Evolutionary conservation across 2,113 vertebrate genomes (phyloP).

Genomic region (Bubalus kerabau): DNA sequence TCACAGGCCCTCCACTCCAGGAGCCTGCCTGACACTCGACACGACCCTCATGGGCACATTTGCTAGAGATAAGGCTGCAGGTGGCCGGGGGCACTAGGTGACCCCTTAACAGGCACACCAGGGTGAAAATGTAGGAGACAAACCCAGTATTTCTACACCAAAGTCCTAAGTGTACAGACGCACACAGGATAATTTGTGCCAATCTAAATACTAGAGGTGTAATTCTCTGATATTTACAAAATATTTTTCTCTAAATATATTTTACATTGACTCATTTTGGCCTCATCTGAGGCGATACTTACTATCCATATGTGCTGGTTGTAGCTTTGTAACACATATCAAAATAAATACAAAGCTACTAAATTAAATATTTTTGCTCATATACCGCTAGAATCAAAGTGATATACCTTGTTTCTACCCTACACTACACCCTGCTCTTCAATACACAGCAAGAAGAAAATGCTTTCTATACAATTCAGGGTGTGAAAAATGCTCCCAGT

Average conservation of each 20-base stretch:
- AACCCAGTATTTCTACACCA: background rate
- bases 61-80: background rate
- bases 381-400: background rate
- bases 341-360: background rate
- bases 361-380: background rate
- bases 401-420: background rate
- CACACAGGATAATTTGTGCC: background rate
- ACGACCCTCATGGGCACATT: background rate
- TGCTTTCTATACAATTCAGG: background rate
- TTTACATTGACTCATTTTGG: background rate
- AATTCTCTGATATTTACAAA: background rate
- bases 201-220: background rate
- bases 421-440: background rate
- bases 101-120: background rate
- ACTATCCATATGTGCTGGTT: background rate
- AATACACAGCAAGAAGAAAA: background rate
- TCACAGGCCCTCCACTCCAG: background rate
- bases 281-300: background rate
- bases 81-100: background rate
- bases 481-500: background rate
- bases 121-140: background rate
- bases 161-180: background rate
- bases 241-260: constrained; percentile 6
- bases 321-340: background rate
- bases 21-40: background rate